Evolutionary conservation across 2,888 invertebrate species (phyloP).

Genomic region (Callyntrura guangdongensis): DNA sequence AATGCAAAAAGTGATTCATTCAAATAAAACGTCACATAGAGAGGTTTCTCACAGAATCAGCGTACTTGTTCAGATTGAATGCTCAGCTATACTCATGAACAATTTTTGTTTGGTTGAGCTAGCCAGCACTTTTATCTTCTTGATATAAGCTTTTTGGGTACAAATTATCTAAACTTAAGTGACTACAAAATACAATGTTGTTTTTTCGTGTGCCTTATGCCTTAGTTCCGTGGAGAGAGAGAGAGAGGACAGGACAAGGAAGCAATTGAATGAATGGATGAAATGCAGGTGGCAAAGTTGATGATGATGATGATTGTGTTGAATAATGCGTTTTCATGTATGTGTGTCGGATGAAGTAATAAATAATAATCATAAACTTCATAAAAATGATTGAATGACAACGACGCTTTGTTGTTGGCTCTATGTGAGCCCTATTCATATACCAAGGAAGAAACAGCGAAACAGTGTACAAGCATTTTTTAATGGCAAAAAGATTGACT

Average conservation of each 20-base stretch:
- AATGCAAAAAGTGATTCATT: slow-evolving; percentile 28
- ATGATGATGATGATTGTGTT: slow-evolving; percentile 30
- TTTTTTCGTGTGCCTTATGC: slow-evolving; percentile 26
- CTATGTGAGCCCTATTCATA: neutral
- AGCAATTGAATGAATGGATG: slow-evolving; percentile 69
- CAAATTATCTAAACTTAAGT: slow-evolving; percentile 48
- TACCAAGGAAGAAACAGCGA: neutral
- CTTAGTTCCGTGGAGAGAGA: slow-evolving; percentile 61
- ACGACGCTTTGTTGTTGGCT: slow-evolving; percentile 34
- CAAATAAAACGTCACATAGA: neutral
- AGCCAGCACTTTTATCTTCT: slow-evolving; percentile 11
- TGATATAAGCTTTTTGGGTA: slow-evolving; percentile 25
- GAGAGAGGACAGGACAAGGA: slow-evolving; percentile 63
- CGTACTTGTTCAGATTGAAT: neutral
- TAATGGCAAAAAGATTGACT: slow-evolving; percentile 5
- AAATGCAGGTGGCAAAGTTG: slow-evolving; percentile 51
- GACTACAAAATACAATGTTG: slow-evolving; percentile 38
- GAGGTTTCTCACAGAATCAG: neutral
- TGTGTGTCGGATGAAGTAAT: slow-evolving; percentile 72
- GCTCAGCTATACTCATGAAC: neutral
- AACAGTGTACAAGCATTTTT: neutral
- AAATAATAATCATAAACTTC: slow-evolving; percentile 28
- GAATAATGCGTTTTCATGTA: slow-evolving; percentile 39
- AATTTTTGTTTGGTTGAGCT: slow-evolving; percentile 22
- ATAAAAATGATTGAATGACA: slow-evolving; percentile 40